A percentile compares a stretch with the other conserved stretches of the same genome.
These are phyloP conservation scores for Dasysyrphus albostriatus DNA, from an alignment of 2,888 invertebrate species.

Conservation along the genomic window DNA sequence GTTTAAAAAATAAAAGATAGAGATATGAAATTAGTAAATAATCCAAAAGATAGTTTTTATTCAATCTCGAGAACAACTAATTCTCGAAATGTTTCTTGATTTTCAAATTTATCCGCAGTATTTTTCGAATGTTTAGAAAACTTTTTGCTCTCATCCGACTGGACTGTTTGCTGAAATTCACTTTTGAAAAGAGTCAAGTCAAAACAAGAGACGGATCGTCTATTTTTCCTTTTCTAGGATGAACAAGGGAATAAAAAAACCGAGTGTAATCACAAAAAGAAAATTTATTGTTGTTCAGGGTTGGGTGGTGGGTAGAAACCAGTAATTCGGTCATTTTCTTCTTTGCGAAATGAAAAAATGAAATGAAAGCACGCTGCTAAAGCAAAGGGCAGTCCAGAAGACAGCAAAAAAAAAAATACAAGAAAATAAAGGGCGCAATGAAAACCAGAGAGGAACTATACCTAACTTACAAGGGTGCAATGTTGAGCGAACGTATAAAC, in stretches of 20 bases:
- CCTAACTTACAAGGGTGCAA: constrained; percentile 57
- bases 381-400: background rate
- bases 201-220: constrained; percentile 23
- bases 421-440: constrained; percentile 6
- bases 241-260: constrained; percentile 35
- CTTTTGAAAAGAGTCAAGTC: background rate
- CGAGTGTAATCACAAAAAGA: constrained; percentile 69
- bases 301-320: constrained; percentile 42
- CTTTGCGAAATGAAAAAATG: constrained; percentile 60
- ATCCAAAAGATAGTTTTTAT: too few relatives aligned
- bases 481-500: constrained; percentile 68
- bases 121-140: too few relatives aligned
- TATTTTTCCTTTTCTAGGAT: constrained; percentile 31
- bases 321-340: constrained; percentile 74
- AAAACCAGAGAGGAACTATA: constrained; percentile 45
- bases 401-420: background rate
- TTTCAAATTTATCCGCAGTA: too few relatives aligned
- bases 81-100: too few relatives aligned
- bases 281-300: constrained; percentile 73
- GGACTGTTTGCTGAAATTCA: constrained; percentile 9
- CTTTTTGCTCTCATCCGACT: background rate
- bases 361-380: constrained; percentile 24
- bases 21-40: too few relatives aligned
- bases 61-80: too few relatives aligned
- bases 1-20: too few relatives aligned